phyloP scores from a whole-genome alignment of 2,888 invertebrate genomes.

The Liodrosophila aerea region DNA sequence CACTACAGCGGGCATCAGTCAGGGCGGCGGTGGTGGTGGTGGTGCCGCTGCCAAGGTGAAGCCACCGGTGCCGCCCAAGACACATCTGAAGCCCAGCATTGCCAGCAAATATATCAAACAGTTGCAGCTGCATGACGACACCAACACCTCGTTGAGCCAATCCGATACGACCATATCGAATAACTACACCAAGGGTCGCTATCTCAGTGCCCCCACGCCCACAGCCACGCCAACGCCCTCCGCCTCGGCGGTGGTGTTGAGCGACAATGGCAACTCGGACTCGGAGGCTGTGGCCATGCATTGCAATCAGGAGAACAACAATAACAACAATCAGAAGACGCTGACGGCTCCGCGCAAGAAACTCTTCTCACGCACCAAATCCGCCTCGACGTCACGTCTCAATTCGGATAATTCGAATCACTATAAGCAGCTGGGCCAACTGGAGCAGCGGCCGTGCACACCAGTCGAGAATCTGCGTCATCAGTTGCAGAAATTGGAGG shows the following conservation, averaged over 20 bases:
- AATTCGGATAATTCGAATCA: slow-evolving; percentile 83
- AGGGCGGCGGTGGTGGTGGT: slow-evolving; percentile 13
- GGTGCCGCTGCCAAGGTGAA: slow-evolving; percentile 51
- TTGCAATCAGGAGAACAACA: slow-evolving; percentile 83
- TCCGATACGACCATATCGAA: slow-evolving; percentile 82
- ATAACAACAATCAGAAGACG: slow-evolving; percentile 69
- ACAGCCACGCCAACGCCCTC: slow-evolving; percentile 20
- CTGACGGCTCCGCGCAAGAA: slow-evolving; percentile 84
- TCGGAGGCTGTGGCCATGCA: slow-evolving; percentile 77
- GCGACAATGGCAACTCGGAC: slow-evolving; percentile 82
- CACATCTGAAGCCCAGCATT: slow-evolving; percentile 76
- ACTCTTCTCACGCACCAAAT: slow-evolving; percentile 88
- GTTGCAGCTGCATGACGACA: slow-evolving; percentile 80
- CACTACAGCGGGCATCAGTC: background rate
- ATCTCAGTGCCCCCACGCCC: slow-evolving; percentile 56
- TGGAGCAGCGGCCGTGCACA: slow-evolving; percentile 85
- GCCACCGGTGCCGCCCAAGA: slow-evolving; percentile 79
- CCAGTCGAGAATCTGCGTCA: slow-evolving; percentile 91
- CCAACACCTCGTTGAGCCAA: slow-evolving; percentile 81
- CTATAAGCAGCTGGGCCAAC: slow-evolving; percentile 17
- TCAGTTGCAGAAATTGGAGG: slow-evolving; percentile 91
- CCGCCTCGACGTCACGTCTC: slow-evolving; percentile 87
- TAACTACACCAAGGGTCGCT: slow-evolving; percentile 80
- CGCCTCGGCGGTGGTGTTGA: slow-evolving; percentile 48
- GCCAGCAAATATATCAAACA: slow-evolving; percentile 81